A percentile compares a stretch with the other conserved stretches of the same genome.
Evolutionary conservation across 2,797 vertebrate species (phyloP).

Genomic region (Kryptolebias ocellatus): DNA sequence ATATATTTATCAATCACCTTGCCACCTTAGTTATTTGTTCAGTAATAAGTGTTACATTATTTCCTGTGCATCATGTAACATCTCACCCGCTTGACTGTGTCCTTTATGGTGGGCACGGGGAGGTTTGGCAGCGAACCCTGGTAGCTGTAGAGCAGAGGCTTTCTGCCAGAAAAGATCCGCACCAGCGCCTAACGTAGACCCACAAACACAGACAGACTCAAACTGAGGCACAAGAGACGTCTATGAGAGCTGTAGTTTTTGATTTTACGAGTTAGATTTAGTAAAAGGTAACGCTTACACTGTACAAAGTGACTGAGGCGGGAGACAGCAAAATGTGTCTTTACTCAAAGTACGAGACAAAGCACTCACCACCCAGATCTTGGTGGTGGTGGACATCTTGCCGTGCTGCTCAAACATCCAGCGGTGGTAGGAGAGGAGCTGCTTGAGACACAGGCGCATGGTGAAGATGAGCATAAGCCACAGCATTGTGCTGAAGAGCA

Average conservation of each 20-base stretch:
- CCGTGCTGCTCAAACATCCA: conserved; percentile 92
- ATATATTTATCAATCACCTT: neutral
- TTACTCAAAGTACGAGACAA: neutral
- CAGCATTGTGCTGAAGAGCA: conserved; percentile 89
- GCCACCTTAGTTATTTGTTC: conserved; percentile 29
- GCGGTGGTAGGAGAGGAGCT: conserved; percentile 90
- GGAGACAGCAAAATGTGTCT: neutral
- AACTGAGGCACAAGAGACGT: neutral
- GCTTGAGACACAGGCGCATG: conserved; percentile 89
- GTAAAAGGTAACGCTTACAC: too few relatives aligned
- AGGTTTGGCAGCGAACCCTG: conserved; percentile 89
- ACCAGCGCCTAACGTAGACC: conserved; percentile 84
- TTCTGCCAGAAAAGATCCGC: conserved; percentile 91
- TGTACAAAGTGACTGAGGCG: neutral
- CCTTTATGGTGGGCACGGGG: conserved; percentile 86
- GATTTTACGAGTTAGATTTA: neutral
- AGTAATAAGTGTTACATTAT: conserved; percentile 17
- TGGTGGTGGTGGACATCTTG: conserved; percentile 88
- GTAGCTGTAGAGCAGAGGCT: conserved; percentile 90
- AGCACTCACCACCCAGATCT: conserved; percentile 90
- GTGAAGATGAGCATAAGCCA: conserved; percentile 92
- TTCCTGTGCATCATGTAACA: conserved; percentile 32
- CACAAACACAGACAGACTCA: conserved; percentile 20
- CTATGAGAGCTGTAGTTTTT: neutral
- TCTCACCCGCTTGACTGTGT: conserved; percentile 88